Conservation (phyloP, 2,888 invertebrate genomes). For the Tachystola acroxantha region DNA sequence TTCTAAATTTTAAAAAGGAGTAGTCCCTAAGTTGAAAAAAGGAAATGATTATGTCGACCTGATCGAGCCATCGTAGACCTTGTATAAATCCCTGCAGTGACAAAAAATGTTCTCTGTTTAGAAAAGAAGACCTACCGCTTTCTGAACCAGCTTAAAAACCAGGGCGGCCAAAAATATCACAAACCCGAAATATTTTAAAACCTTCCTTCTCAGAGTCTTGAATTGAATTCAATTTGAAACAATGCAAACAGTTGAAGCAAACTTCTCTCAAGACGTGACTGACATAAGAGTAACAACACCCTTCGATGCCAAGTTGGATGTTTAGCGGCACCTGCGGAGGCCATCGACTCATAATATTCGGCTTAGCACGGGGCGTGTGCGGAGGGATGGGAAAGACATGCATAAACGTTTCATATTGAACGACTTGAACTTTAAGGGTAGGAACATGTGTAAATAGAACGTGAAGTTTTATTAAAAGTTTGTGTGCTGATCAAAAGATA, state of each 20-base stretch:
- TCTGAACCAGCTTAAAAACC: no score
- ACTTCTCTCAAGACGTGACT: constrained; percentile 41
- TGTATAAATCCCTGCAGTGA: no score
- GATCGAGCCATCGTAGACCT: no score
- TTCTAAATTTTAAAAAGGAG: no score
- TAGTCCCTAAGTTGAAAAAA: no score
- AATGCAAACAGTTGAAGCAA: constrained; percentile 10
- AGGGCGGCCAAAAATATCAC: no score
- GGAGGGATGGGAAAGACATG: constrained; percentile 16
- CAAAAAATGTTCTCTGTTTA: no score
- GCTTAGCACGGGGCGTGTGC: constrained; percentile 49
- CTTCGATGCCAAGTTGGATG: constrained; percentile 46
- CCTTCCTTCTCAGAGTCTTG: no score
- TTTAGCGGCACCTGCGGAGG: constrained; percentile 70
- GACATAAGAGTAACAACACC: constrained; percentile 23
- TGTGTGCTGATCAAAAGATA: not conserved
- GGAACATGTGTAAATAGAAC: constrained; percentile 23
- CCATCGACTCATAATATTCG: constrained; percentile 77
- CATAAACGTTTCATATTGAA: constrained; percentile 33
- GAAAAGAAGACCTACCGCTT: no score
- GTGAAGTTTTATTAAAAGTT: constrained; percentile 12
- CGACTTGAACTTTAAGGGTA: constrained; percentile 28
- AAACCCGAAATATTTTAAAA: no score
- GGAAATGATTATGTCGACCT: no score
- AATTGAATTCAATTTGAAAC: constrained; percentile 23